Evolutionary conservation across 2,113 vertebrate genomes (phyloP).

Genomic region (Cyanoramphus novaezelandiae): DNA sequence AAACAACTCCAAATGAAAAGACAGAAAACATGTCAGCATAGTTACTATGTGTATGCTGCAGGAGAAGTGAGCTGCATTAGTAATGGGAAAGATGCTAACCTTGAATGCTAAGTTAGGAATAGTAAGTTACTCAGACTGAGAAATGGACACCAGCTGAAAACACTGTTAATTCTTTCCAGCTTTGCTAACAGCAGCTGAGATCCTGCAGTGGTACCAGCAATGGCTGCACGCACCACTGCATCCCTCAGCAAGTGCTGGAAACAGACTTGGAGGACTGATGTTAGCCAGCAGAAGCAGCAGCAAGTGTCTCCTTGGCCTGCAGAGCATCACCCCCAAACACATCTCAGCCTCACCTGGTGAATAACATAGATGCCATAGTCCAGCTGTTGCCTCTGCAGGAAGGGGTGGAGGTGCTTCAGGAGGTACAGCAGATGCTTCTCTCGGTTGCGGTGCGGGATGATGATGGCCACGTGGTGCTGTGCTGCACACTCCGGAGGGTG

Average conservation of each 20-base stretch:
- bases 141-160: background rate
- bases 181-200: background rate
- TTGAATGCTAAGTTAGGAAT: background rate
- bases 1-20: background rate
- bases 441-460: conserved; percentile 89
- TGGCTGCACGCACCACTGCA: rapidly evolving
- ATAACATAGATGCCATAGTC: conserved; percentile 92
- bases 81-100: background rate
- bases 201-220: background rate
- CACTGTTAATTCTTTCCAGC: background rate
- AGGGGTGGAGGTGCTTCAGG: conserved; percentile 90
- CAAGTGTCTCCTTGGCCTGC: background rate
- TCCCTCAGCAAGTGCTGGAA: background rate
- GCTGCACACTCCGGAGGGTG: conserved; percentile 81
- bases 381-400: conserved; percentile 92
- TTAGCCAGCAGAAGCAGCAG: background rate
- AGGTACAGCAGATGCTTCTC: conserved; percentile 92
- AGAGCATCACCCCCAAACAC: background rate
- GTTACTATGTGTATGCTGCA: background rate
- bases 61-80: background rate
- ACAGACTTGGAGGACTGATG: background rate
- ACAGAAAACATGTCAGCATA: background rate
- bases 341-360: conserved; percentile 84
- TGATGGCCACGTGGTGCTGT: conserved; percentile 86
- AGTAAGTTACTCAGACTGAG: background rate